Evolutionary conservation across 2,113 vertebrate genomes (phyloP), one percentile per base, ranked within the genome.

Genomic region (Gopherus flavomarginatus): DNA sequence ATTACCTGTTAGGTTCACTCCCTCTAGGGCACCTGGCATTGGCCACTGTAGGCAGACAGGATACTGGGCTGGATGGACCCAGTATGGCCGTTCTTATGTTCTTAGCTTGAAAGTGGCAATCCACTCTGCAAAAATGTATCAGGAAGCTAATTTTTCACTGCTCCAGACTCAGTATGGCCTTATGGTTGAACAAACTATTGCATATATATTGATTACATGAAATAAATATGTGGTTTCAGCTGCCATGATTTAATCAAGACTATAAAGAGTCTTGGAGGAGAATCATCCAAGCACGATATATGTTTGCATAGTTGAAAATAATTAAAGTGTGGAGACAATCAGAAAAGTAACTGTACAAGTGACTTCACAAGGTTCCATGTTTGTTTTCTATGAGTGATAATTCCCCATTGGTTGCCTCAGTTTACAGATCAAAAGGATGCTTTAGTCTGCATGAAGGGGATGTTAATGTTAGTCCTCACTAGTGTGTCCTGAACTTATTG

Each of bases 251-350:
- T 93, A 91, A 91, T 96, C 90, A 54, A 84, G 84, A 50, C 72
- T 86, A 31, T 95, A 21, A n/a, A 92, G 52, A 31, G 77, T 94
- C 88, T 86, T 92, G 38, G 80, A 72, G 42, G 44, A 22, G 94
- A 95, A 69, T 69, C 86, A 79, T 90, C 83, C 77, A 88, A 93
- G 42, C 50, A 56, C 22, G 81, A 62, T 92, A 31, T 88, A 57
- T 93, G 86, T 83, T 42, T 95, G 54, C 50, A 80, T 96, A 54
- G 88, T 97, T 95, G 85, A 93, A 96, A 95, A 93, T 91, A 92
- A 97, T 90, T 89, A 85, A 79, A 92, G 47, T 90, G 49, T 81
- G 16, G 21, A 88, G 88, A 94, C 86, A 77, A 47, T 59, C 89
- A 88, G 87, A 88, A 96, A 89, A 95, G 29, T 21, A 92, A 90